Conservation (phyloP, 2,888 invertebrate genomes). For the Agrochola lota region DNA sequence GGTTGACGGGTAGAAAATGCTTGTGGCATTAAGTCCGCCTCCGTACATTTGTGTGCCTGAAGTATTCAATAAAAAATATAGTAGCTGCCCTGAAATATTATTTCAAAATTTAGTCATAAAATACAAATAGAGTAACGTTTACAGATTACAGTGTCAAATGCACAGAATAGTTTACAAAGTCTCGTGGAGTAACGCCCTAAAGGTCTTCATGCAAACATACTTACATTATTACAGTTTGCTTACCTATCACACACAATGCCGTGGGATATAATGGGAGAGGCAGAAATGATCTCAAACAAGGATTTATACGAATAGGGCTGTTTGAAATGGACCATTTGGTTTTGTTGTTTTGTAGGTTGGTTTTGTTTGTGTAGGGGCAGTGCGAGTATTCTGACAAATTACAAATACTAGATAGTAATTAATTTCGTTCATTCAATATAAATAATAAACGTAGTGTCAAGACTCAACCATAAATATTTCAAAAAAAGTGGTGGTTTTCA, state of each 20-base stretch:
- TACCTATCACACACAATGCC: conserved; percentile 50
- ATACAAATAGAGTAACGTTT: conserved; percentile 12
- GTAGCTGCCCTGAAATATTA: neutral
- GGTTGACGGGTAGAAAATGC: no score
- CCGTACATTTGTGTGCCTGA: no score
- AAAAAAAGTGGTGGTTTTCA: neutral
- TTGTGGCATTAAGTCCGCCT: no score
- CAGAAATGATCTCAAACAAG: conserved; percentile 43
- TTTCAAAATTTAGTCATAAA: neutral
- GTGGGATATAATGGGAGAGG: conserved; percentile 32
- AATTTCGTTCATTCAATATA: neutral
- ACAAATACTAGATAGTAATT: neutral
- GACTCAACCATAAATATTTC: neutral
- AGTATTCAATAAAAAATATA: no score
- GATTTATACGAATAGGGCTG: conserved; percentile 26
- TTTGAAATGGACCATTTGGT: conserved; percentile 1
- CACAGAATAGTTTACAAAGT: conserved; percentile 43
- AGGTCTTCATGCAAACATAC: conserved; percentile 49
- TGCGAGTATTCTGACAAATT: neutral
- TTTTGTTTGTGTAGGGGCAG: neutral
- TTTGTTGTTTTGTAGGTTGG: neutral
- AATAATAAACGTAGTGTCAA: neutral
- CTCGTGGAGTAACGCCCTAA: conserved; percentile 19
- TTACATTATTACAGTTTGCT: conserved; percentile 43
- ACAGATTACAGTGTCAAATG: conserved; percentile 24